Conservation (phyloP, 2,888 invertebrate species). For the Cryptophagus acutangulus region DNA sequence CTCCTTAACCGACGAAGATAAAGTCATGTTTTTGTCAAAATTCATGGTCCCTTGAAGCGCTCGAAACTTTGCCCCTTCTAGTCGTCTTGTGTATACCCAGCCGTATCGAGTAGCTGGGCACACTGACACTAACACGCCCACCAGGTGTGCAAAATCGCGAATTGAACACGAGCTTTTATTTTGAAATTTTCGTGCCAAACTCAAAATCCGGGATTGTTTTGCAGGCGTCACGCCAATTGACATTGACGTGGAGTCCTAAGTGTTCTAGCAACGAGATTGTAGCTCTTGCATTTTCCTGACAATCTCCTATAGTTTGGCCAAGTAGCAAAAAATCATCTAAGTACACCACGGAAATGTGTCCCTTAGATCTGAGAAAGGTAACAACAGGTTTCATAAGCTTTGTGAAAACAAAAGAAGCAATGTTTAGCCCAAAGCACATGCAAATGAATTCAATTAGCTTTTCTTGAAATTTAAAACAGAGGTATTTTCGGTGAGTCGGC, state of each 20-base stretch:
- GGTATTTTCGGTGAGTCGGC: constrained; percentile 16
- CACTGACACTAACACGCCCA: constrained; percentile 15
- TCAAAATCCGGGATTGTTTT: constrained; percentile 9
- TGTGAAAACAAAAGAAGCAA: constrained; percentile 30
- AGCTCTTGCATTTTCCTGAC: constrained; percentile 6
- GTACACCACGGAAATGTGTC: constrained; percentile 19
- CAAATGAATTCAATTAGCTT: constrained; percentile 24
- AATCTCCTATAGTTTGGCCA: constrained; percentile 12
- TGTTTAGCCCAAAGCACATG: constrained; percentile 26
- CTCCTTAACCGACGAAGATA: not conserved
- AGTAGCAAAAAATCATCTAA: constrained; percentile 23
- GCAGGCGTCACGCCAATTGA: constrained; percentile 18
- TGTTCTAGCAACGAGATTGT: constrained; percentile 9
- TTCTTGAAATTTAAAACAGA: constrained; percentile 22
- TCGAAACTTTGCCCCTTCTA: not conserved
- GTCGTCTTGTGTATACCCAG: not conserved
- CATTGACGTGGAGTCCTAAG: constrained; percentile 23
- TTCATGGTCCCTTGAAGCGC: not conserved
- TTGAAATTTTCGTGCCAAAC: too few species aligned
- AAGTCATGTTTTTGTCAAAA: constrained; percentile 5
- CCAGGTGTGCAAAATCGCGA: constrained; percentile 13
- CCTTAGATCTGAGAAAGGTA: constrained; percentile 15
- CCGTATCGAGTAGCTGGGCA: constrained; percentile 15
- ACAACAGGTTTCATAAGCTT: constrained; percentile 11
- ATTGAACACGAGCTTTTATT: too few species aligned